Base-by-base conservation (phyloP, 2,113 vertebrate genomes). In the Cheirogaleus medius region DNA sequence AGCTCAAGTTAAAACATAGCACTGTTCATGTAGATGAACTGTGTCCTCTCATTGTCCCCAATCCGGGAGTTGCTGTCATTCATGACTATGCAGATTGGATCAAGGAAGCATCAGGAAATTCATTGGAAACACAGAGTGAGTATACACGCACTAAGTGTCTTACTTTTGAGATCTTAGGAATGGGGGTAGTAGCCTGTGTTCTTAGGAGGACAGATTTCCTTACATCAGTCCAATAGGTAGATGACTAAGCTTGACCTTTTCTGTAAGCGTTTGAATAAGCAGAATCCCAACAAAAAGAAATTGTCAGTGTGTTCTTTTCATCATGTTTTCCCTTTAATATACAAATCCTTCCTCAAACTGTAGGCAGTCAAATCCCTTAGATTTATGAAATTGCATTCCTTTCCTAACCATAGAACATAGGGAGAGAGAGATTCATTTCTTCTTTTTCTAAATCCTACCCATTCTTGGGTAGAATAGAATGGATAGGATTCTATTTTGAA, bases 51-150 rank as follows among this genome's bases (percentile, higher is more conserved):
- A 98, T 99, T 13, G 97, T 93, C 0, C 99, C 99, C 5, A 99
- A 98, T 92, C 93, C 87, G 0, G 99, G 99, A 0, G 99, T 99
- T 29, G 97, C 99, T 1, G 99, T 99, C 12, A 99, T 99, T 95
- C 99, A 99, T 1, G 99, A 99, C 63, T 99, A 99, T 14, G 99
- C 99, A 0, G 96, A 98, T 52, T 99, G 99, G 99, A 99, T 99
- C 80, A 98, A 90, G 0, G 98, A 99, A 14, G 98, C 98, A 3
- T 98, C 92, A 0, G 98, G 97, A 86, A 93, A 98, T 21, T 68
- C 95, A 54, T 63, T 95, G 1, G 97, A 98, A 47, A 12, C 83
- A 2, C 99, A 99, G 8, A 97, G 99, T 99, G 92, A 98, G 98
- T 98, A 18, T 10, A 32, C 47, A 83, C 1, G 12, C 58, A 63